phyloP scores from a whole-genome alignment of 2,113 vertebrate species.

The Sander lucioperca region DNA sequence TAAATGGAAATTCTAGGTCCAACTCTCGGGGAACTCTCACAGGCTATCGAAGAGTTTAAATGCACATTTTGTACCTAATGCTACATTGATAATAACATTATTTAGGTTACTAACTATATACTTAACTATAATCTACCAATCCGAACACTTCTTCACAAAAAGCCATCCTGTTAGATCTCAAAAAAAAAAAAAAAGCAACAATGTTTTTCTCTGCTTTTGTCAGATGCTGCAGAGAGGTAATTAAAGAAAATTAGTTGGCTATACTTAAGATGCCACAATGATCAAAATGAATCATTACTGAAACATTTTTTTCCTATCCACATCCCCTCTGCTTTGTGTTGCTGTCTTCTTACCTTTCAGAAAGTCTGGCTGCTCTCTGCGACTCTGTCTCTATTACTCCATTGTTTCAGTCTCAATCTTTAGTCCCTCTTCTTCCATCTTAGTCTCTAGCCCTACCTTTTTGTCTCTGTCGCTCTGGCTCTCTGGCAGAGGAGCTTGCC shows the following conservation, averaged over 20 bases:
- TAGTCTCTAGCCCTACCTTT: constrained; percentile 65
- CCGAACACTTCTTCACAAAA: neutral
- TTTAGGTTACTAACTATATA: neutral
- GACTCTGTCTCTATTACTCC: constrained; percentile 54
- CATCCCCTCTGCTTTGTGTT: constrained; percentile 40
- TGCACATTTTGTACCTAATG: constrained; percentile 42
- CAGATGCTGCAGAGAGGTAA: constrained; percentile 44
- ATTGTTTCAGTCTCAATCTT: constrained; percentile 75
- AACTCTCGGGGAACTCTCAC: constrained; percentile 33
- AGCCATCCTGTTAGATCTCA: constrained; percentile 20
- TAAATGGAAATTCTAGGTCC: constrained; percentile 69
- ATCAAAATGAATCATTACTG: constrained; percentile 64
- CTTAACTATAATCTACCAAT: neutral
- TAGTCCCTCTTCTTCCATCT: constrained; percentile 64
- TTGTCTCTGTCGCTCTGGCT: constrained; percentile 72
- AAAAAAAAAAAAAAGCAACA: neutral
- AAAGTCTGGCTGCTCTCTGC: constrained; percentile 43
- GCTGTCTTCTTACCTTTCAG: constrained; percentile 61
- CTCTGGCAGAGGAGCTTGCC: constrained; percentile 79
- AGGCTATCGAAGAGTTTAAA: constrained; percentile 56
- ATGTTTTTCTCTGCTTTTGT: constrained; percentile 32
- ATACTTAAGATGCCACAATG: constrained; percentile 61
- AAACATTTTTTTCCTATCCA: constrained; percentile 54
- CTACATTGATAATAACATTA: constrained; percentile 19
- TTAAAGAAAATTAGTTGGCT: constrained; percentile 61